Conservation (phyloP, 2,888 invertebrate genomes). For the Dryobotodes eremita region DNA sequence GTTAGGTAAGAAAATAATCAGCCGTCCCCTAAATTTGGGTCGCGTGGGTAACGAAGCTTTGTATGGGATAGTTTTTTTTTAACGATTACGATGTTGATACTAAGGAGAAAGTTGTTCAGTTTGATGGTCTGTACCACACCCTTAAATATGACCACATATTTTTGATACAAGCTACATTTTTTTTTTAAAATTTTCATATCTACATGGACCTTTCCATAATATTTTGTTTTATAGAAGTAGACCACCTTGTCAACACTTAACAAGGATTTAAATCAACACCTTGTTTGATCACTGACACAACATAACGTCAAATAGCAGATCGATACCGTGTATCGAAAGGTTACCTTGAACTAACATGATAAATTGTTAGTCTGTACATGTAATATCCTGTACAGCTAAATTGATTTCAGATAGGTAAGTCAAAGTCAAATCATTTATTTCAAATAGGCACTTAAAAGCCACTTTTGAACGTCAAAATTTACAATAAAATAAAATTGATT, state of each 20-base stretch:
- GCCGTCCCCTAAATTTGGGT: neutral
- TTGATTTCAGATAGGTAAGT: conserved; percentile 58
- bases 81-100: neutral
- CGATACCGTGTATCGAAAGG: conserved; percentile 69
- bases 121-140: neutral
- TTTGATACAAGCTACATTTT: neutral
- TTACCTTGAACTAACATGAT: conserved; percentile 68
- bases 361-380: conserved; percentile 27
- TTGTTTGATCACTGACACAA: conserved; percentile 21
- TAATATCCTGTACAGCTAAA: conserved; percentile 50
- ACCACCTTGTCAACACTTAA: conserved; percentile 11
- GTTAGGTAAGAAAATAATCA: no score
- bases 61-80: neutral
- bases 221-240: conserved; percentile 17
- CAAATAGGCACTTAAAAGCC: no score
- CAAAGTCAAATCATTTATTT: no score
- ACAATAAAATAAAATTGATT: no score
- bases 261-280: conserved; percentile 23
- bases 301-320: conserved; percentile 50
- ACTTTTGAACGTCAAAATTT: no score
- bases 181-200: no score
- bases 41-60: neutral
- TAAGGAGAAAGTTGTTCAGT: neutral
- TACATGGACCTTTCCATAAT: neutral
- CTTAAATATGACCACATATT: no score